Conservation (phyloP, 2,888 invertebrate genomes). For the Petrolisthes cinctipes region DNA sequence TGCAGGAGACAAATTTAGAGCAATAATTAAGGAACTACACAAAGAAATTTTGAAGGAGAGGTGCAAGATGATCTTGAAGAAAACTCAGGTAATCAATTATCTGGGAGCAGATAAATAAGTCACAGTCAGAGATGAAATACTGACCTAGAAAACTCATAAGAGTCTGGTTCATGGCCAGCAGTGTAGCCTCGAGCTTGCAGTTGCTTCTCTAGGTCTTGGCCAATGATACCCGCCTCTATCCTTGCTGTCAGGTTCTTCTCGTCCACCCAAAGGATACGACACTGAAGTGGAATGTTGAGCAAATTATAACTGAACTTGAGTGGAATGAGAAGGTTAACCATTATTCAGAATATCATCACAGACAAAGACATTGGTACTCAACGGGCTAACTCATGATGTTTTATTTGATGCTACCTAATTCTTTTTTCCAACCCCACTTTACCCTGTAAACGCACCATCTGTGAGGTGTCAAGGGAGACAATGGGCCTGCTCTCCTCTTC, state of each 20-base stretch:
- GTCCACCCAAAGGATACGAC: conserved; percentile 93
- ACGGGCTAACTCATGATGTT: too few relatives aligned
- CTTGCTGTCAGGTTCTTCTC: conserved; percentile 84
- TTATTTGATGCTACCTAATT: too few relatives aligned
- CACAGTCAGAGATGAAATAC: not conserved
- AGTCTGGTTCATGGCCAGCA: conserved; percentile 97
- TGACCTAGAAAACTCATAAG: conserved; percentile 91
- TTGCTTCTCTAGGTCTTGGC: conserved; percentile 92
- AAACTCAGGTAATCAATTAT: too few relatives aligned
- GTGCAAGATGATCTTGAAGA: not conserved
- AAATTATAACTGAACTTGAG: too few relatives aligned
- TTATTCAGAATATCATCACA: too few relatives aligned
- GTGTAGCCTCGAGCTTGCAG: conserved; percentile 84
- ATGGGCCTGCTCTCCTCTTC: conserved; percentile 83
- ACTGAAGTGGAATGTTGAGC: conserved; percentile 71
- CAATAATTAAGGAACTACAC: too few relatives aligned
- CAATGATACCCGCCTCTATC: conserved; percentile 91
- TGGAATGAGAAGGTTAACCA: too few relatives aligned
- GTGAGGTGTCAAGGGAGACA: conserved; percentile 90
- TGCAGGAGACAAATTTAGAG: too few relatives aligned
- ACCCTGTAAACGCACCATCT: conserved; percentile 77
- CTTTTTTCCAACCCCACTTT: too few relatives aligned
- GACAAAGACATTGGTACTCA: too few relatives aligned
- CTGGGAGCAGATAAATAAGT: too few relatives aligned
- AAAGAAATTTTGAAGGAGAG: not conserved